Conservation (phyloP, 1,140 invertebrate genomes). For the Drosophila kanapiae region DNA sequence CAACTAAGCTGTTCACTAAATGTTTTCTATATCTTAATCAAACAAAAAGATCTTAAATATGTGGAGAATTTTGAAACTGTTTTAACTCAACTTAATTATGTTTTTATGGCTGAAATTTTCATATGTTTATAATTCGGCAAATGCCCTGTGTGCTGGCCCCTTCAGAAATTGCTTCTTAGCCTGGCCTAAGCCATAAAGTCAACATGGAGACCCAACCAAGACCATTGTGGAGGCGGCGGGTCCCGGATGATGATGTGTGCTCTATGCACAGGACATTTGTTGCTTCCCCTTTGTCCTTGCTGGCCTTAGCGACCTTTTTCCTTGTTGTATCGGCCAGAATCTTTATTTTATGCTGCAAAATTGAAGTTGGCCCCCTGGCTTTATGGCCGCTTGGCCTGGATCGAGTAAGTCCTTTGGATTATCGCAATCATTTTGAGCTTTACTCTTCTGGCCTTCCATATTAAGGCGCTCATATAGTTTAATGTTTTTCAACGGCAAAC, state of each 20-base stretch:
- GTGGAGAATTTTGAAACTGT: background rate
- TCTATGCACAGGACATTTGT: slow-evolving; percentile 53
- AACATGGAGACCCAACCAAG: slow-evolving; percentile 51
- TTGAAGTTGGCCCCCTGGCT: slow-evolving; percentile 57
- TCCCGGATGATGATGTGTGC: slow-evolving; percentile 46
- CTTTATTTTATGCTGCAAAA: slow-evolving; percentile 60
- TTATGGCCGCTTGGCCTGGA: slow-evolving; percentile 45
- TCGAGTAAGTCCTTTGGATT: slow-evolving; percentile 59
- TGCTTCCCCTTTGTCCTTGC: slow-evolving; percentile 48
- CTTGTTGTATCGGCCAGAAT: slow-evolving; percentile 52
- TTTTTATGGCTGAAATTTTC: slow-evolving; percentile 35
- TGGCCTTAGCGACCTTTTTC: slow-evolving; percentile 54
- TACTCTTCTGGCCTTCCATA: slow-evolving; percentile 4
- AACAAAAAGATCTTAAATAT: background rate
- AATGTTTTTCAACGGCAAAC: slow-evolving; percentile 4
- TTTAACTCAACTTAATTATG: slow-evolving; percentile 40
- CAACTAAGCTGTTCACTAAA: fast-evolving
- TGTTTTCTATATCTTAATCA: background rate
- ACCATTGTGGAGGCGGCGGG: slow-evolving; percentile 11
- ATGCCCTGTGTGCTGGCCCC: slow-evolving; percentile 11
- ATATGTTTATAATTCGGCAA: slow-evolving; percentile 51
- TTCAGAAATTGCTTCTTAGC: slow-evolving; percentile 48
- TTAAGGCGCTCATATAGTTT: slow-evolving; percentile 15
- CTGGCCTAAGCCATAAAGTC: slow-evolving; percentile 57
- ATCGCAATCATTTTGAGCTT: slow-evolving; percentile 62